A percentile compares a stretch with the other conserved stretches of the same genome.
Evolutionary conservation across 2,888 invertebrate species (phyloP).

Genomic region (Geophilus truncorum): DNA sequence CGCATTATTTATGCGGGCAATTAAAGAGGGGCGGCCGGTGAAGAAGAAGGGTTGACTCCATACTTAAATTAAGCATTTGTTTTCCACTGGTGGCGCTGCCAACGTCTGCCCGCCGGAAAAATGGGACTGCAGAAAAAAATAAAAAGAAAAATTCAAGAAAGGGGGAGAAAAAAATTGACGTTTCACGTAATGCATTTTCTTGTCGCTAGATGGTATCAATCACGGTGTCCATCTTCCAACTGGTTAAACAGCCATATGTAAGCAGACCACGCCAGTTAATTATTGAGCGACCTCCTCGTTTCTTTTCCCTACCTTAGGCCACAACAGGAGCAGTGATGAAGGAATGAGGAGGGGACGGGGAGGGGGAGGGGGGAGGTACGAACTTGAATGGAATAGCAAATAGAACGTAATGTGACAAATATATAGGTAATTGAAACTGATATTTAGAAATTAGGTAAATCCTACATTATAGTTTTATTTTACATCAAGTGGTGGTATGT

Average conservation of each 20-base stretch:
- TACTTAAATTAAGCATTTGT: slow-evolving; percentile 25
- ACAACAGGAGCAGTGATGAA: neutral
- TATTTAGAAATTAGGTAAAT: neutral
- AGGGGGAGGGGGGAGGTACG: neutral
- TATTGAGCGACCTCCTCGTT: slow-evolving; percentile 5
- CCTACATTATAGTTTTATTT: no score
- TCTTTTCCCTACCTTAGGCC: neutral
- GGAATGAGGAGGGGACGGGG: neutral
- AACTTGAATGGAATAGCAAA: neutral
- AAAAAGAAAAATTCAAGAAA: neutral
- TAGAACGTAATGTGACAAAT: neutral
- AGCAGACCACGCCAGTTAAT: slow-evolving; percentile 17
- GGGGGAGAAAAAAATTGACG: slow-evolving; percentile 24
- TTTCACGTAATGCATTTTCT: slow-evolving; percentile 13
- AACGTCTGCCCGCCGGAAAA: neutral
- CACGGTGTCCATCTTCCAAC: slow-evolving; percentile 9
- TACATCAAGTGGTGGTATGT: no score
- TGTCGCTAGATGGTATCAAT: slow-evolving; percentile 19
- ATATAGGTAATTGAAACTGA: neutral
- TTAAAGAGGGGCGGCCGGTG: slow-evolving; percentile 15
- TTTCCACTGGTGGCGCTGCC: slow-evolving; percentile 7
- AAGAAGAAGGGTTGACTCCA: slow-evolving; percentile 1
- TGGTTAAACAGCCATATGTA: slow-evolving; percentile 25
- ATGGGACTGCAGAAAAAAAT: neutral
- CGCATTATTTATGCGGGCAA: slow-evolving; percentile 27